phyloP scores from a whole-genome alignment of 2,797 vertebrate genomes.

The Gadopsis bispinosus region DNA sequence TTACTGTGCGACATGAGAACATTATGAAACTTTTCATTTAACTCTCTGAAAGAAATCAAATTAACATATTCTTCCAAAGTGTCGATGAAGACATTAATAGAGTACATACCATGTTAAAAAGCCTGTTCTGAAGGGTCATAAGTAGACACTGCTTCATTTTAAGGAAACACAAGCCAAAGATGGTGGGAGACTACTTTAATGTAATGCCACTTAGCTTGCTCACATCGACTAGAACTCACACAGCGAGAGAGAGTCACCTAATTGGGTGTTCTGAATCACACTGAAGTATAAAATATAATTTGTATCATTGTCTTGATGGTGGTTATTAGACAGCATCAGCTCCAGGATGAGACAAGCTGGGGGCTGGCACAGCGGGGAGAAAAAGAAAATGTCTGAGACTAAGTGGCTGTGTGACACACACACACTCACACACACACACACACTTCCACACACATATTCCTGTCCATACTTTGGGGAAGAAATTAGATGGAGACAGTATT shows the following conservation, averaged over 20 bases:
- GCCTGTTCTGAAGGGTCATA: neutral
- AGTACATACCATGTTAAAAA: neutral
- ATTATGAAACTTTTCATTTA: neutral
- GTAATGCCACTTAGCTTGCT: slow-evolving; percentile 29
- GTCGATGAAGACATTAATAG: neutral
- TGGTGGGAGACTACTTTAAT: neutral
- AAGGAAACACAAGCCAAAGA: neutral
- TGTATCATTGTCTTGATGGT: slow-evolving; percentile 70
- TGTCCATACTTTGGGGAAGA: slow-evolving; percentile 29
- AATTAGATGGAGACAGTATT: slow-evolving; percentile 47
- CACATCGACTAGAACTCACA: slow-evolving; percentile 29
- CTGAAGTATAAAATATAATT: slow-evolving; percentile 68
- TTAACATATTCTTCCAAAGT: slow-evolving; percentile 7
- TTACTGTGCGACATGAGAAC: neutral
- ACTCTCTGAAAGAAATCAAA: neutral
- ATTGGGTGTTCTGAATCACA: slow-evolving; percentile 67
- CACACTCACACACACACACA: neutral
- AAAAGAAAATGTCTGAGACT: slow-evolving; percentile 42
- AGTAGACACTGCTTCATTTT: slow-evolving; percentile 14
- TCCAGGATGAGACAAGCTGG: slow-evolving; percentile 55
- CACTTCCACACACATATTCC: slow-evolving; percentile 9
- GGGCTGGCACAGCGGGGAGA: slow-evolving; percentile 52
- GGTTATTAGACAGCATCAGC: slow-evolving; percentile 70
- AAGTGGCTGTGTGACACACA: slow-evolving; percentile 40
- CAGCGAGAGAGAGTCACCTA: slow-evolving; percentile 55